Evolutionary conservation across 2,797 vertebrate species (phyloP), one percentile per base, ranked within the genome.

Genomic region (Notolabrus celidotus): DNA sequence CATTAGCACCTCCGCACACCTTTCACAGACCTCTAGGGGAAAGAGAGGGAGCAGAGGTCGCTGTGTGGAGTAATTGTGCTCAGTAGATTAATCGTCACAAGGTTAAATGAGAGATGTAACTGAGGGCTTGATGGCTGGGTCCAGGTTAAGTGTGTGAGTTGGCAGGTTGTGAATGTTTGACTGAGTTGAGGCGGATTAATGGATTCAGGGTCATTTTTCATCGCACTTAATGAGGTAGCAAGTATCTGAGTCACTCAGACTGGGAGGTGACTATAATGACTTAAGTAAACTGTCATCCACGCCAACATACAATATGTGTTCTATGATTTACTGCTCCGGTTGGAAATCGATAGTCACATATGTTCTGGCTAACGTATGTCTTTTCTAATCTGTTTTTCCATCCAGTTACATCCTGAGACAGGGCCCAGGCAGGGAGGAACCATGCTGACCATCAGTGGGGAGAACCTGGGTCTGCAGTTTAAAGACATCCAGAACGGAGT

Each of bases 381-480:
- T 46, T 45, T 54, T 65, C 62, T 70, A 10, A 33, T 79, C 63
- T 80, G n/a, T 42, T 63, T 65, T 31, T 57, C 19, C 46, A 4
- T 56, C 0, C 90, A 99, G 97, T 59, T 99, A 75, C 94, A 46
- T 51, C 98, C 98, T 0, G 97, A 98, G 92, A 98, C 97, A 0
- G 98, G 98, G 7, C 98, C 98, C 1, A 92, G 95, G 33, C 97
- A 99, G 85, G 98, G 98, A 11, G 98, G 98, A 11, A 99, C 98
- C 1, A 95, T 94, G 78, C 89, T 99, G 80, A 99, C 98, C 85
- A 99, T 99, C 92, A 96, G 80, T 0, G 98, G 98, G 0, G 97
- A 99, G 92, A 99, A 99, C 85, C 91, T 99, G 88, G 98, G 98
- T 67, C 93, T 99, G 81, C 96, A 96, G 75, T 99, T 98, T 29